Evolutionary conservation across 2,888 invertebrate species (phyloP).

Genomic region (Drosophila affinis): DNA sequence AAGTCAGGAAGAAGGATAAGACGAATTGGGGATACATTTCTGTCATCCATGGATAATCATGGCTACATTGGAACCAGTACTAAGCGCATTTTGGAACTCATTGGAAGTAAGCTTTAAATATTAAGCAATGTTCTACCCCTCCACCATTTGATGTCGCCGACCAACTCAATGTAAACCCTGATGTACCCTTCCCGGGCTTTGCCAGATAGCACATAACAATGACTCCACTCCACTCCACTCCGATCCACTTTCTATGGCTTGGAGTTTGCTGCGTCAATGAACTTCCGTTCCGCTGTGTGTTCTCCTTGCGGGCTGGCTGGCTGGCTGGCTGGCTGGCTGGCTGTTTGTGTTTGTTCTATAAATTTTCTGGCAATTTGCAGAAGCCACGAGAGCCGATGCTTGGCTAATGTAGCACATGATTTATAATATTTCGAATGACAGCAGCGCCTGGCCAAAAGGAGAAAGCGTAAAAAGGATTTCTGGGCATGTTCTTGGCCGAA

Average conservation of each 20-base stretch:
- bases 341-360: slow-evolving; percentile 61
- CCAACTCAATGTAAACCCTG: not conserved
- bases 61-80: not conserved
- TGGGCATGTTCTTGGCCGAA: slow-evolving; percentile 31
- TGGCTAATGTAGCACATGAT: slow-evolving; percentile 80
- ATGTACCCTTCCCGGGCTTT: not conserved
- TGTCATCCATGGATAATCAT: not conserved
- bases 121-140: too few species aligned
- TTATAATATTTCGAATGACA: slow-evolving; percentile 77
- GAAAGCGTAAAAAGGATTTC: slow-evolving; percentile 54
- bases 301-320: slow-evolving; percentile 14
- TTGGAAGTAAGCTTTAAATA: too few species aligned
- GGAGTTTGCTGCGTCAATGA: slow-evolving; percentile 49
- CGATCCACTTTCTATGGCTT: slow-evolving; percentile 3
- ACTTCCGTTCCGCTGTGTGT: slow-evolving; percentile 38
- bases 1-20: not conserved
- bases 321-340: slow-evolving; percentile 22
- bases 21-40: slow-evolving; percentile 12
- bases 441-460: slow-evolving; percentile 24
- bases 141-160: not conserved
- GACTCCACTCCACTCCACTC: slow-evolving; percentile 1
- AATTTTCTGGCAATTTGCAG: slow-evolving; percentile 73
- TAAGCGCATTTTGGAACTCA: too few species aligned
- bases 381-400: slow-evolving; percentile 56
- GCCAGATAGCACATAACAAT: slow-evolving; percentile 6